Conservation (phyloP, 2,888 invertebrate genomes). For the Cantharis rustica region DNA sequence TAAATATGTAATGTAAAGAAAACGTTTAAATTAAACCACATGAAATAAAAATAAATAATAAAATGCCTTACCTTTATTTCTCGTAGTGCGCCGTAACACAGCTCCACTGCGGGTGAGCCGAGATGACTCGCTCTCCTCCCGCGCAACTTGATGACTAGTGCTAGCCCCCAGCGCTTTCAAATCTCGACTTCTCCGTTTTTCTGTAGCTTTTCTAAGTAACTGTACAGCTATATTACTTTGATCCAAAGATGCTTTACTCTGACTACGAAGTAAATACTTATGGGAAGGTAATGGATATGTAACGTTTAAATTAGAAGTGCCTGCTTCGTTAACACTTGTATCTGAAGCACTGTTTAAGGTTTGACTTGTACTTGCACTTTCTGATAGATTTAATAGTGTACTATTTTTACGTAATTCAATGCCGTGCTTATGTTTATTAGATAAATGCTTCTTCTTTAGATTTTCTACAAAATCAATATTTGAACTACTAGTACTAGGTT, state of each 20-base stretch:
- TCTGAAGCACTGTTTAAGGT: slow-evolving; percentile 4
- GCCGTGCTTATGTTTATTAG: slow-evolving; percentile 14
- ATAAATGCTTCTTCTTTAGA: slow-evolving; percentile 13
- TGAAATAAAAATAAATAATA: no score
- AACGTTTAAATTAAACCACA: no score
- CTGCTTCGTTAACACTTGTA: slow-evolving; percentile 31
- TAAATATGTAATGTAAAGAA: no score
- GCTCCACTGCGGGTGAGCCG: slow-evolving; percentile 61
- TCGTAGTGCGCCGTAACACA: slow-evolving; percentile 59
- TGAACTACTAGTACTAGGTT: slow-evolving; percentile 15
- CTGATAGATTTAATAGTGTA: neutral
- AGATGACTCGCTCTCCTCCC: slow-evolving; percentile 58
- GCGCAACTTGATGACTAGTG: slow-evolving; percentile 53
- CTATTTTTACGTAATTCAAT: slow-evolving; percentile 3
- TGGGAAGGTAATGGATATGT: slow-evolving; percentile 45
- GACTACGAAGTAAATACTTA: slow-evolving; percentile 56
- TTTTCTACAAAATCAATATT: slow-evolving; percentile 11
- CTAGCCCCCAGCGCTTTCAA: slow-evolving; percentile 63
- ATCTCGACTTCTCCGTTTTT: slow-evolving; percentile 48
- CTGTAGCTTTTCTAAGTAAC: slow-evolving; percentile 45
- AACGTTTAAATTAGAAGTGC: slow-evolving; percentile 38
- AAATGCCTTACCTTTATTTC: slow-evolving; percentile 52
- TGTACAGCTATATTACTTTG: slow-evolving; percentile 23
- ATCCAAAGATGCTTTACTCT: slow-evolving; percentile 43
- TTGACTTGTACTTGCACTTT: slow-evolving; percentile 4